Base-by-base conservation (phyloP, 1,140 invertebrate genomes). In the Spodoptera litura region DNA sequence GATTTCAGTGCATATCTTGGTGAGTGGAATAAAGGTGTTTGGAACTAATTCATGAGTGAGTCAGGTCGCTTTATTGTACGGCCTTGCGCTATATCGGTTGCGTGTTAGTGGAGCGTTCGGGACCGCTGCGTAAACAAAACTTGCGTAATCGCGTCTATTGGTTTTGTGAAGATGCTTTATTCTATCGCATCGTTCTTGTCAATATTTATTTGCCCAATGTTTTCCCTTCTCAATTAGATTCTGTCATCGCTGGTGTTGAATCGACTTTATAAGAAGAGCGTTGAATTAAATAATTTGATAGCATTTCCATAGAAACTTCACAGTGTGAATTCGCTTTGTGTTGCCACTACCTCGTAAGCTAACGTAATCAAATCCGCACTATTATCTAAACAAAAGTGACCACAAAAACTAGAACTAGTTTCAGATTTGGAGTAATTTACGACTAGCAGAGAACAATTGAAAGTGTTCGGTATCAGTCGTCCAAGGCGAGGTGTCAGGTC, bases 1-100 rank as follows among this genome's bases (percentile, higher is more conserved):
- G 93, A 95, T 84, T 95, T 95, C 88, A 93, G 91, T 80, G 89
- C 93, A 53, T 95, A 95, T 84, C 88, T 95, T 58, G 94, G 94
- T 95, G 85, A 95, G 94, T 94, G 76, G 31, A 82, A 52, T 75
- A 78, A 59, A 81, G 75, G 72, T 80, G 71, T 81, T 66, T 85
- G 79, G 78, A 81, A 73, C 44, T 81, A 81, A 90, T 85, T 79
- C 64, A 79, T 59, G 61, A 80, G 87, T 94, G 91, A 92, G 84
- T 94, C 92, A 92, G 83, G 80, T 82, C 53, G 87, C 85, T 91
- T 88, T 87, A 91, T 89, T 84, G 86, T 83, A 80, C 87, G 92
- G 80, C 93, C 93, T 94, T 93, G 93, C 82, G 87, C 92, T 94
- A 93, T 91, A 91, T 93, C 78, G 83, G 90, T 91, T 82, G 70